phyloP scores from a whole-genome alignment of 2,888 invertebrate genomes.

The Watsonalla binaria region DNA sequence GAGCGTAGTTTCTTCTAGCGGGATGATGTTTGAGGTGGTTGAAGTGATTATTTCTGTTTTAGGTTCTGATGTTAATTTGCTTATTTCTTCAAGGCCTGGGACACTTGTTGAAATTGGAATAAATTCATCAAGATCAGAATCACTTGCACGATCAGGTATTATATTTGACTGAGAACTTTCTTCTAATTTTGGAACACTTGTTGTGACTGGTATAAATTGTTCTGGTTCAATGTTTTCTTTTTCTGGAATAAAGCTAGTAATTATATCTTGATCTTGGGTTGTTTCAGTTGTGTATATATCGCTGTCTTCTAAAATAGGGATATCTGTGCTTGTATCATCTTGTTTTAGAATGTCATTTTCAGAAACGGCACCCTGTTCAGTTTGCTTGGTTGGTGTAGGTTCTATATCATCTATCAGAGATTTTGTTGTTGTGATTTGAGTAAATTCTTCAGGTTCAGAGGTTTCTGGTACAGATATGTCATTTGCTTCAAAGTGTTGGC shows the following conservation, averaged over 20 bases:
- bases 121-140: slow-evolving; percentile 14
- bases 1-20: slow-evolving; percentile 10
- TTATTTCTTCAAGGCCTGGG: background rate
- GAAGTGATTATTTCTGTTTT: background rate
- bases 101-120: background rate
- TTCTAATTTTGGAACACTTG: slow-evolving; percentile 41
- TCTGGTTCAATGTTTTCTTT: slow-evolving; percentile 8
- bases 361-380: background rate
- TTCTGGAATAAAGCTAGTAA: slow-evolving; percentile 5
- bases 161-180: slow-evolving; percentile 32
- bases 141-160: slow-evolving; percentile 36
- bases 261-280: slow-evolving; percentile 1
- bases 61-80: background rate
- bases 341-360: background rate
- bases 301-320: background rate
- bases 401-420: slow-evolving; percentile 23
- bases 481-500: slow-evolving; percentile 4
- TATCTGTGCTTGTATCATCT: slow-evolving; percentile 11
- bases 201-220: slow-evolving; percentile 11
- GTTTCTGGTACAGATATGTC: slow-evolving; percentile 12
- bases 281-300: slow-evolving; percentile 1
- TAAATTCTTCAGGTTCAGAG: slow-evolving; percentile 7
- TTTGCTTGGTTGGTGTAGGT: slow-evolving; percentile 10
- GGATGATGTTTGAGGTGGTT: slow-evolving; percentile 5
- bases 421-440: slow-evolving; percentile 20